Percentiles rank a stretch among this genome's conserved stretches.
These are phyloP conservation scores for Phrynocephalus versicolor DNA, from an alignment of 2,113 vertebrate species.

Conservation along the genomic window DNA sequence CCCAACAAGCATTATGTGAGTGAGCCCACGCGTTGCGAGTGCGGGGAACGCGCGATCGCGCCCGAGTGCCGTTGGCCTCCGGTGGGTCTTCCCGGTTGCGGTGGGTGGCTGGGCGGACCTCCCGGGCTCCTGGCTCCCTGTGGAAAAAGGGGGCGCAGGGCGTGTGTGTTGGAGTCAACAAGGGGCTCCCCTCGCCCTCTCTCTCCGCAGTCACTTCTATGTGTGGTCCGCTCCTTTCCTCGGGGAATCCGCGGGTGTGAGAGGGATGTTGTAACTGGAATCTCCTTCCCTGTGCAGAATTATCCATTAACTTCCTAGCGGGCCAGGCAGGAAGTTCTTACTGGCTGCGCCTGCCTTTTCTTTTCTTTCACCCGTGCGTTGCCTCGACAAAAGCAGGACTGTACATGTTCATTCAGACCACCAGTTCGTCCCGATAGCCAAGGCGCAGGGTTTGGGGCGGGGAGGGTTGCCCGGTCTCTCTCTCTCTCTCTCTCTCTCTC, in stretches of 20 bases:
- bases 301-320: background rate
- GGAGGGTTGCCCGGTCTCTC: background rate
- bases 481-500: no score
- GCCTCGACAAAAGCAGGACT: constrained; percentile 23
- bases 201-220: background rate
- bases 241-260: background rate
- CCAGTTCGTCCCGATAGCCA: no score
- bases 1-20: constrained; percentile 86
- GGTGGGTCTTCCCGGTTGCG: no score
- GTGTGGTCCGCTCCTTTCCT: background rate
- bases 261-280: background rate
- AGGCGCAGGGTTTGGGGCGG: background rate
- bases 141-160: no score
- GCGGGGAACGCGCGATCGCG: no score
- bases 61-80: no score
- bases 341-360: background rate
- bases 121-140: no score
- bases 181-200: background rate
- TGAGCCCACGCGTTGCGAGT: constrained; percentile 24
- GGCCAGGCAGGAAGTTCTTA: constrained; percentile 21
- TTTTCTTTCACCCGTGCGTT: background rate
- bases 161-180: background rate
- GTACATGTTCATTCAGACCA: background rate
- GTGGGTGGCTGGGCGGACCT: no score
- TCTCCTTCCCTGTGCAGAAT: background rate